Percentiles rank a stretch among this genome's conserved stretches.
Evolutionary conservation across 2,888 invertebrate species (phyloP).

Genomic region (Oeneis ivallda): DNA sequence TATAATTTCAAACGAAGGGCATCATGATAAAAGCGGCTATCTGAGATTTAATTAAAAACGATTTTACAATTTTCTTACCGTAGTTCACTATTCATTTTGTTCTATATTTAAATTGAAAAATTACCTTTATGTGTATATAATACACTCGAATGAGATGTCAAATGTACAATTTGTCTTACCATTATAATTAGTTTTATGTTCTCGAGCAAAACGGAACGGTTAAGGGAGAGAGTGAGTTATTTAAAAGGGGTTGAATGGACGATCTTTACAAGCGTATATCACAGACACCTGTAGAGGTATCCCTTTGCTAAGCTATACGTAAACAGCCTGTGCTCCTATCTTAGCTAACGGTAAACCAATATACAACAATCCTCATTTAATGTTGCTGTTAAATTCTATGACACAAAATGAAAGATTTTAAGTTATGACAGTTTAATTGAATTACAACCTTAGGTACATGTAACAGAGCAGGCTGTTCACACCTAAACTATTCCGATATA

Average conservation of each 20-base stretch:
- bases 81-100: slow-evolving; percentile 43
- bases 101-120: slow-evolving; percentile 47
- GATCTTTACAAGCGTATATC: slow-evolving; percentile 79
- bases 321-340: slow-evolving; percentile 48
- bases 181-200: slow-evolving; percentile 36
- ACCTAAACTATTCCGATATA: slow-evolving; percentile 71
- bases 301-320: slow-evolving; percentile 63
- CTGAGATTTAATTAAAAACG: slow-evolving; percentile 38
- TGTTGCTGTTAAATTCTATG: not conserved
- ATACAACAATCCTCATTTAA: slow-evolving; percentile 5
- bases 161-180: slow-evolving; percentile 40
- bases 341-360: slow-evolving; percentile 12
- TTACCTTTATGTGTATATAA: slow-evolving; percentile 43
- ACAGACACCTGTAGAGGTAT: slow-evolving; percentile 64
- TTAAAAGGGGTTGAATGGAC: slow-evolving; percentile 61
- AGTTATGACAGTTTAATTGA: not conserved
- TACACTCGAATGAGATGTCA: slow-evolving; percentile 43
- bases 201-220: slow-evolving; percentile 41
- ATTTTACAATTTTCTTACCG: slow-evolving; percentile 42
- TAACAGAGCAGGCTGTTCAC: slow-evolving; percentile 50
- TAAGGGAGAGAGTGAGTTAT: slow-evolving; percentile 37
- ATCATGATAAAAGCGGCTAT: slow-evolving; percentile 39
- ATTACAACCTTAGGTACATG: not conserved
- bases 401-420: slow-evolving; percentile 5
- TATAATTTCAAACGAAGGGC: slow-evolving; percentile 39